Percentiles rank a stretch among this genome's conserved stretches.
phyloP scores from a whole-genome alignment of 1,140 invertebrate genomes.

The Bombyx mandarina region DNA sequence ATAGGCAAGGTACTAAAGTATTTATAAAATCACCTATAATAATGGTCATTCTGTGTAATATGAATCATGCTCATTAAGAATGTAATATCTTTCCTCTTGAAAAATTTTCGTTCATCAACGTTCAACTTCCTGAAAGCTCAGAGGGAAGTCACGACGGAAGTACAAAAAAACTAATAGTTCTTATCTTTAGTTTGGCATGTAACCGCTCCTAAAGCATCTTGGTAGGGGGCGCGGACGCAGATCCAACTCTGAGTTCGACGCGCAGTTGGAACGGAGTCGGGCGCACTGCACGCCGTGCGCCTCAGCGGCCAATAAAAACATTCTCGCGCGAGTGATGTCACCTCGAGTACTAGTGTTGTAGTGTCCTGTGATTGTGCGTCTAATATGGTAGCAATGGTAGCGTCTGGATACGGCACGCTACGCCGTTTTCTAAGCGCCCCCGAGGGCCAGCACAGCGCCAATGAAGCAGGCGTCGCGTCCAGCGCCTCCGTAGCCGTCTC shows the following conservation, averaged over 20 bases:
- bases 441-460: slow-evolving; percentile 39
- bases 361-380: slow-evolving; percentile 38
- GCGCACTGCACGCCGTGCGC: slow-evolving; percentile 52
- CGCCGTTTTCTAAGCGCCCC: slow-evolving; percentile 62
- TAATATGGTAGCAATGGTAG: slow-evolving; percentile 63
- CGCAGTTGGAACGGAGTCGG: slow-evolving; percentile 43
- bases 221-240: slow-evolving; percentile 37
- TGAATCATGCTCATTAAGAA: too few relatives aligned
- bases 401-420: slow-evolving; percentile 62
- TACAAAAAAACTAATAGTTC: slow-evolving; percentile 17
- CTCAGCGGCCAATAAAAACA: slow-evolving; percentile 13
- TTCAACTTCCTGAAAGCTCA: slow-evolving; percentile 1
- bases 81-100: too few relatives aligned
- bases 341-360: slow-evolving; percentile 29
- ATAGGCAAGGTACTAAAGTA: too few relatives aligned
- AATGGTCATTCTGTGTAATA: too few relatives aligned
- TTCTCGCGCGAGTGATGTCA: slow-evolving; percentile 42
- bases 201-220: slow-evolving; percentile 14
- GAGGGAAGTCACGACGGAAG: slow-evolving; percentile 13
- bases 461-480: slow-evolving; percentile 32
- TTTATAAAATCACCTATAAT: too few relatives aligned
- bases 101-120: too few relatives aligned
- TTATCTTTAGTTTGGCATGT: slow-evolving; percentile 31
- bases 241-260: slow-evolving; percentile 11
- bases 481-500: slow-evolving; percentile 59